Evolutionary conservation across 2,888 invertebrate species (phyloP), one percentile per base, ranked within the genome.

Genomic region (Rhabditoides inermis): DNA sequence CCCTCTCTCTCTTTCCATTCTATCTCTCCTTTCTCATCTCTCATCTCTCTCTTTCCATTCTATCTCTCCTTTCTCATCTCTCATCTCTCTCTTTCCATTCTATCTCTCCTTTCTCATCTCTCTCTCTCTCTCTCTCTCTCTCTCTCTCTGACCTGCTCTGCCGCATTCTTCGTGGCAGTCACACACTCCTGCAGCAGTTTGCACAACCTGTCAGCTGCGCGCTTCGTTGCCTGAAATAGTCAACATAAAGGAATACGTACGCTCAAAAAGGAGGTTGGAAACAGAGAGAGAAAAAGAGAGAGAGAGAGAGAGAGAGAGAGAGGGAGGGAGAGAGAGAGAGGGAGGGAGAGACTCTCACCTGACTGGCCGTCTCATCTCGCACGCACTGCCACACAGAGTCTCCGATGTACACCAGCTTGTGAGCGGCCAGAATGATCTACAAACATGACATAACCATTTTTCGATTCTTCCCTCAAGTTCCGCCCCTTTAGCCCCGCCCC

Each of bases 361-460:
- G n/a, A 5, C 27, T 40, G 10, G 39, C 20, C 2, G 23, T 12
- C 47, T 37, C 45, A 40, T 56, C 53, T 45, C 32, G 35, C 15
- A 67, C 46, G 40, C 63, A 62, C 46, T 65, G 84, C 77, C 90
- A 86, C 27, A 92, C 87, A 45, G 88, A 89, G 80, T 94, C 92
- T 47, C 91, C 91, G 57, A 91, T 90, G 76, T 88, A 87, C 22
- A 94, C 88, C 73, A 94, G 82, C 77, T 90, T 86, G 76, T 92
- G 91, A 26, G 90, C 91, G 77, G 88, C 88, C 45, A 94, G 82
- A 32, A 92, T 61, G 23, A 61, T 58, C 61, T 60, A 41, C n/a
- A 50, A 54, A 46, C 3, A 26, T 6, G 23, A 28, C 18, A 30
- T 15, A 45, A 25, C n/a, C 7, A 44, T 46, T 46, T 32, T 20